Conservation (phyloP, 2,797 vertebrate species). For the Scolopax rusticola region DNA sequence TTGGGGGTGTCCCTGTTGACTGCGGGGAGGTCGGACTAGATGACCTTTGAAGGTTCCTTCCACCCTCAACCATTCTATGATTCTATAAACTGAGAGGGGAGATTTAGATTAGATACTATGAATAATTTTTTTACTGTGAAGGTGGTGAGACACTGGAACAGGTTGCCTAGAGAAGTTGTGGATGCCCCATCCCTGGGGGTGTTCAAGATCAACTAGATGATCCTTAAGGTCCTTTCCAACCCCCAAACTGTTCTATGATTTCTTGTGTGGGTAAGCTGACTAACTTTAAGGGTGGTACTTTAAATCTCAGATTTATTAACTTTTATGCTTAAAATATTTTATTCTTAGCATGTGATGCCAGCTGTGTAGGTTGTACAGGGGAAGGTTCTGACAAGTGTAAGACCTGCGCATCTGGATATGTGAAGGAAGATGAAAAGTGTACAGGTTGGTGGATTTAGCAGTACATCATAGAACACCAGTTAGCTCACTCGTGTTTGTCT, state of each 20-base stretch:
- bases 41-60: too few relatives aligned
- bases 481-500: not conserved
- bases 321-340: not conserved
- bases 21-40: too few relatives aligned
- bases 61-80: too few relatives aligned
- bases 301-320: not conserved
- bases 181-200: not conserved
- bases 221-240: not conserved
- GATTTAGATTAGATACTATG: not conserved
- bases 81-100: not conserved
- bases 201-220: not conserved
- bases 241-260: not conserved
- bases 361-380: constrained; percentile 88
- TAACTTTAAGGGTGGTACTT: not conserved
- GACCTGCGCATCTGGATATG: constrained; percentile 84
- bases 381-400: constrained; percentile 85
- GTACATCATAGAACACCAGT: not conserved
- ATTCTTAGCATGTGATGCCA: constrained; percentile 85
- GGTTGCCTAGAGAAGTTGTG: not conserved
- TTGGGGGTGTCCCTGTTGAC: too few relatives aligned
- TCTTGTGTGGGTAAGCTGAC: not conserved
- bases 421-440: constrained; percentile 83
- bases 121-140: not conserved
- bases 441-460: constrained; percentile 79
- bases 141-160: not conserved